Base-by-base conservation (phyloP, 2,888 invertebrate genomes). In the Sycophila texana region DNA sequence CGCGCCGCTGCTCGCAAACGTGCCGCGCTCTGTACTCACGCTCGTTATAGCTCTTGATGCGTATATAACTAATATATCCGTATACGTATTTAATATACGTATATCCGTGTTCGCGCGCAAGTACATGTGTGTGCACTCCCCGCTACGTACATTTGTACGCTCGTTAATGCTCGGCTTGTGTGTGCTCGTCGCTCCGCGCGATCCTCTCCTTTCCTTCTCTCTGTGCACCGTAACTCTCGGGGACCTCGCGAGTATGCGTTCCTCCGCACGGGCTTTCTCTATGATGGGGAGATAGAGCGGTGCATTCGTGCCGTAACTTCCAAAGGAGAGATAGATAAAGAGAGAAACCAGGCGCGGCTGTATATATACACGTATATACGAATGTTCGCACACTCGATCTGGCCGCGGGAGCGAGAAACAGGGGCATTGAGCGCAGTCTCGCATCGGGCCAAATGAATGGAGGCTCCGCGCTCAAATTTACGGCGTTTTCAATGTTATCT, bases 61-160 rank as follows among this genome's bases (percentile, higher is more conserved):
- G n/a, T n/a, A n/a, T n/a, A n/a, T n/a, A n/a, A n/a, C n/a, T n/a
- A n/a, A n/a, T n/a, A n/a, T n/a, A n/a, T n/a, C n/a, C n/a, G n/a
- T n/a, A n/a, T n/a, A n/a, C n/a, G n/a, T n/a, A n/a, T n/a, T n/a
- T n/a, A n/a, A n/a, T n/a, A 30, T 55, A 16, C 7, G 61, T 68
- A 72, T 66, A 63, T n/a, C n/a, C 22, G 20, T 14, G 74, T 65
- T 1, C 68, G 55, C 26, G 53, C n/a, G 57, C 70, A 74, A 60
- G 78, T 79, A 55, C 49, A 79, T 77, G 79, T 73, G 72, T 73
- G 77, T 58, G 74, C 63, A 65, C 51, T 73, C 14, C n/a, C 10
- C n/a, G n/a, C 18, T 2, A 0, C 12, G 68, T 58, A 47, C 51
- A n/a, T n/a, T 22, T 22, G 47, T 30, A 49, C 26, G 63, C 55